Percentiles rank a stretch among this genome's conserved stretches.
Evolutionary conservation across 2,797 vertebrate genomes (phyloP).

Genomic region (Gymnothorax reevesii): DNA sequence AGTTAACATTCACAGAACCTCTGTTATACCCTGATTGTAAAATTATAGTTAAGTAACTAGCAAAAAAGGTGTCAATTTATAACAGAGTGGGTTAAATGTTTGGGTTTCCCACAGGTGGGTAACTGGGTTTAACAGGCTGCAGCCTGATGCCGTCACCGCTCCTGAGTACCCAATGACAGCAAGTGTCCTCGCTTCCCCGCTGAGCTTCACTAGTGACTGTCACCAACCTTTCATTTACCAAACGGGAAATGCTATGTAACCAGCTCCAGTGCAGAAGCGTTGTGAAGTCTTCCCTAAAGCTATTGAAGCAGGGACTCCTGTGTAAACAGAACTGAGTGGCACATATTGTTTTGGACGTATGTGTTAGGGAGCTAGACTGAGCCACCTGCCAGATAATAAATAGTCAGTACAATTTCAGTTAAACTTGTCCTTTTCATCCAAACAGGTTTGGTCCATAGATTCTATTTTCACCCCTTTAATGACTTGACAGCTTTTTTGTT

Average conservation of each 20-base stretch:
- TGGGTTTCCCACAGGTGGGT: not conserved
- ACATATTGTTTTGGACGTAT: not conserved
- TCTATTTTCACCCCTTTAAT: not conserved
- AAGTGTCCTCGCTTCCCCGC: constrained; percentile 18
- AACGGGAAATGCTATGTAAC: constrained; percentile 26
- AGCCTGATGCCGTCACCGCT: not conserved
- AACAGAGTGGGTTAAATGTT: not conserved
- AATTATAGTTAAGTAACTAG: no score
- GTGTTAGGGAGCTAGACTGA: not conserved
- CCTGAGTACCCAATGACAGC: not conserved
- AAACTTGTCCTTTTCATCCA: not conserved
- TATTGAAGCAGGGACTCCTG: constrained; percentile 16
- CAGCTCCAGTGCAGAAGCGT: constrained; percentile 25
- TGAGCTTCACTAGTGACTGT: constrained; percentile 20
- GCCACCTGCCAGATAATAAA: not conserved
- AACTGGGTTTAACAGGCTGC: constrained; percentile 42
- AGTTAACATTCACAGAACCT: no score
- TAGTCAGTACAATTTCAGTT: not conserved
- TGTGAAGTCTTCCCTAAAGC: constrained; percentile 24
- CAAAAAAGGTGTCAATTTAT: no score
- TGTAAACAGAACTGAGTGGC: not conserved
- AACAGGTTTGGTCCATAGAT: not conserved
- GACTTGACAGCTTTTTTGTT: not conserved
- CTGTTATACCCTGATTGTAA: no score
- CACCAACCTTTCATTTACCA: constrained; percentile 28